Conservation (phyloP, 2,888 invertebrate species). For the Myathropa florea region DNA sequence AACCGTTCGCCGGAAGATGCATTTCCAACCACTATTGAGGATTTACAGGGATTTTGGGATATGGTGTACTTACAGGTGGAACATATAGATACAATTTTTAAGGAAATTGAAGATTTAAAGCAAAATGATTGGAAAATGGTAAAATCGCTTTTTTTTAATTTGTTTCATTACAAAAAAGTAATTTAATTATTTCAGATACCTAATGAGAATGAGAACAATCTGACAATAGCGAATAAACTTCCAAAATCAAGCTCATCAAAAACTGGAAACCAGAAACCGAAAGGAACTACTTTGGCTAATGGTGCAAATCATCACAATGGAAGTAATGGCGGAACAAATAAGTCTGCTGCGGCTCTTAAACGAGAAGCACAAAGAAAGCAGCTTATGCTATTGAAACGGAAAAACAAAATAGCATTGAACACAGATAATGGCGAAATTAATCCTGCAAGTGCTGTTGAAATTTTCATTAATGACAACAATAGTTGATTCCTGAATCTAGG, state of each 20-base stretch:
- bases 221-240: conserved; percentile 72
- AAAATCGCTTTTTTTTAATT: not conserved
- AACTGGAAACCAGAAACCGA: conserved; percentile 28
- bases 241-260: conserved; percentile 74
- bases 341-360: conserved; percentile 81
- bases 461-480: conserved; percentile 74
- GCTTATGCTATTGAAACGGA: conserved; percentile 85
- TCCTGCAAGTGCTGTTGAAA: conserved; percentile 68
- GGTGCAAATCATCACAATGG: conserved; percentile 58
- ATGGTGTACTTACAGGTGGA: conserved; percentile 96
- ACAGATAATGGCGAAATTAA: conserved; percentile 50
- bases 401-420: conserved; percentile 77
- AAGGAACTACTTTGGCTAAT: conserved; percentile 18
- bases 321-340: conserved; percentile 72
- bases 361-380: conserved; percentile 89
- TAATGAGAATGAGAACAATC: conserved; percentile 54
- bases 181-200: conserved; percentile 72
- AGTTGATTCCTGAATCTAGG: conserved; percentile 72
- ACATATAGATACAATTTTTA: conserved; percentile 90
- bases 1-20: conserved; percentile 88
- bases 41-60: conserved; percentile 98
- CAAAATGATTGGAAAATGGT: conserved; percentile 86
- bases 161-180: not conserved
- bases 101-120: conserved; percentile 85
- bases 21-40: conserved; percentile 93